phyloP scores from a whole-genome alignment of 2,113 vertebrate species.

The Chaenocephalus aceratus region DNA sequence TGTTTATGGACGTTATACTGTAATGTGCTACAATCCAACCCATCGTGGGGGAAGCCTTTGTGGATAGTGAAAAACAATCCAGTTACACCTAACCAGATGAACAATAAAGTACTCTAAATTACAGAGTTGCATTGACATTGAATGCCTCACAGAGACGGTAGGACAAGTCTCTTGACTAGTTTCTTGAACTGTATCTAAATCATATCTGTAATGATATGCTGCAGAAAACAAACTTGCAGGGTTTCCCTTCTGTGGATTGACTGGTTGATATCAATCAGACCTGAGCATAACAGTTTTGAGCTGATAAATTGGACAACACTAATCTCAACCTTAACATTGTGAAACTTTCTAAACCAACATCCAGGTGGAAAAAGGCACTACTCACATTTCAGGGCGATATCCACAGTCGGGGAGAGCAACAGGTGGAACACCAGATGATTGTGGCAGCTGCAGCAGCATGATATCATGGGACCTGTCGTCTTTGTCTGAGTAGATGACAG shows the following conservation, averaged over 20 bases:
- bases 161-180: too few species aligned
- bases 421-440: accelerated
- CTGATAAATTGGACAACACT: too few species aligned
- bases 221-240: neutral
- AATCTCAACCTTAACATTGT: neutral
- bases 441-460: conserved; percentile 29
- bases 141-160: too few species aligned
- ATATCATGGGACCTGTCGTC: neutral
- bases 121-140: neutral
- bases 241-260: neutral
- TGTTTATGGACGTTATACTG: too few species aligned
- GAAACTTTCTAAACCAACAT: neutral
- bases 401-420: neutral
- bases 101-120: too few species aligned
- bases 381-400: neutral
- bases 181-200: too few species aligned
- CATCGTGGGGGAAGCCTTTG: too few species aligned
- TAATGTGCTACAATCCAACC: too few species aligned
- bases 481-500: neutral
- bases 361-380: neutral
- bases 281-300: too few species aligned
- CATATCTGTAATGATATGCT: neutral
- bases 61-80: too few species aligned
- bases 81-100: too few species aligned
- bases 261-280: neutral